phyloP scores from a whole-genome alignment of 2,797 vertebrate species.

The Oreochromis grahami region DNA sequence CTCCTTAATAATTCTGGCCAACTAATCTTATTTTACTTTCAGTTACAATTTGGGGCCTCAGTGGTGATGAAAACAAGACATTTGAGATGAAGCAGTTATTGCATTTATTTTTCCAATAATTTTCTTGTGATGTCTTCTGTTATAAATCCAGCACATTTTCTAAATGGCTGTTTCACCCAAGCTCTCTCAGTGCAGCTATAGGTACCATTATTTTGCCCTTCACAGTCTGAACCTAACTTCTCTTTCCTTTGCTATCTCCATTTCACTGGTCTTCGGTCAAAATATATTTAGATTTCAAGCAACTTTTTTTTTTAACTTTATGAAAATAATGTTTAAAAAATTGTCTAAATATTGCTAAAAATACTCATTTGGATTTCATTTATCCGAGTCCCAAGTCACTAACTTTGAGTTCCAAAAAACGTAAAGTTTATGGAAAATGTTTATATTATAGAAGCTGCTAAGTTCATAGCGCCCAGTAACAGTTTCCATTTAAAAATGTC shows the following conservation, averaged over 20 bases:
- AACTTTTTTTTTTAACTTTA: accelerated
- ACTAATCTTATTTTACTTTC: background rate
- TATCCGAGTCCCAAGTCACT: background rate
- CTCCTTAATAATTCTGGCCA: background rate
- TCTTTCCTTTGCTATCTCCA: background rate
- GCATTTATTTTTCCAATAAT: background rate
- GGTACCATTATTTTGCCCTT: background rate
- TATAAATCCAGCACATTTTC: background rate
- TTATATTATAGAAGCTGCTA: background rate
- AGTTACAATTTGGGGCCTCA: background rate
- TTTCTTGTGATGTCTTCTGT: background rate
- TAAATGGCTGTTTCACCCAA: background rate
- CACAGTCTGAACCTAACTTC: background rate
- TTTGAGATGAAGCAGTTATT: background rate
- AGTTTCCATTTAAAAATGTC: background rate
- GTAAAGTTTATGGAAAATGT: background rate
- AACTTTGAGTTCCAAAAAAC: background rate
- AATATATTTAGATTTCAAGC: background rate
- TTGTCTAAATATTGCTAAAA: background rate
- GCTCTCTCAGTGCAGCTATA: background rate
- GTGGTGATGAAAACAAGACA: background rate
- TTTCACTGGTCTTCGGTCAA: background rate
- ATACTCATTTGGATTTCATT: background rate
- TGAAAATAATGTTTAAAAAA: background rate
- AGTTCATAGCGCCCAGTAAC: background rate